Percentiles rank a stretch among this genome's conserved stretches.
Evolutionary conservation across 2,888 invertebrate species (phyloP).

Genomic region (Synergus itoensis): DNA sequence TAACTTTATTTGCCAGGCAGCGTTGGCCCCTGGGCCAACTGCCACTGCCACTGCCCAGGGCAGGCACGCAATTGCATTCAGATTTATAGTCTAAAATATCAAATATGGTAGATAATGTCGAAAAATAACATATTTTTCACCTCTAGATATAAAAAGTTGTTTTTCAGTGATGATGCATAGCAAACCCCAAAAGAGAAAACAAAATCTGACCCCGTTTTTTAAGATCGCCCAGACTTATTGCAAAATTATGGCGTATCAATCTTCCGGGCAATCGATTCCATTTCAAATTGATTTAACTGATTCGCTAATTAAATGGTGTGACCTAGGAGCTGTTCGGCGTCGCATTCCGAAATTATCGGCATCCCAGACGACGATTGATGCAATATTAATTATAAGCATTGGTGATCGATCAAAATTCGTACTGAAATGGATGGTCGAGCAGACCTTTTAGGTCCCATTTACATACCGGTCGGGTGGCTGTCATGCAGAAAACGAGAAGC

Average conservation of each 20-base stretch:
- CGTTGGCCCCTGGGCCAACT: no score
- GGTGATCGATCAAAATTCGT: slow-evolving; percentile 61
- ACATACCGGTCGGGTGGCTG: slow-evolving; percentile 57
- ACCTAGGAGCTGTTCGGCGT: slow-evolving; percentile 21
- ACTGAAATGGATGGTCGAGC: slow-evolving; percentile 42
- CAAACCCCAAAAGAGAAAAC: not conserved
- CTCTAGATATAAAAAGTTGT: no score
- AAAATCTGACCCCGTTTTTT: not conserved
- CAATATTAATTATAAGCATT: slow-evolving; percentile 59
- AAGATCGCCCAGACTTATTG: not conserved
- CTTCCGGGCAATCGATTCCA: slow-evolving; percentile 14
- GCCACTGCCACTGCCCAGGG: no score
- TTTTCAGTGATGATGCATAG: not conserved
- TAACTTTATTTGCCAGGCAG: no score
- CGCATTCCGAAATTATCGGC: slow-evolving; percentile 52
- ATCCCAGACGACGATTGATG: slow-evolving; percentile 57
- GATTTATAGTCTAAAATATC: no score
- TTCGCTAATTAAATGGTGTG: slow-evolving; percentile 36
- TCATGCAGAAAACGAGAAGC: slow-evolving; percentile 13
- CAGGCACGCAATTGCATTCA: no score
- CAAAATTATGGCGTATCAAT: slow-evolving; percentile 13
- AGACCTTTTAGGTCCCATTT: slow-evolving; percentile 55
- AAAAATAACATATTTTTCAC: no score
- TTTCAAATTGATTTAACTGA: slow-evolving; percentile 1
- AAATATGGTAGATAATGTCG: no score